These are phyloP conservation scores for Phortica variegata DNA, from an alignment of 1,140 invertebrate species.

Conservation along the genomic window DNA sequence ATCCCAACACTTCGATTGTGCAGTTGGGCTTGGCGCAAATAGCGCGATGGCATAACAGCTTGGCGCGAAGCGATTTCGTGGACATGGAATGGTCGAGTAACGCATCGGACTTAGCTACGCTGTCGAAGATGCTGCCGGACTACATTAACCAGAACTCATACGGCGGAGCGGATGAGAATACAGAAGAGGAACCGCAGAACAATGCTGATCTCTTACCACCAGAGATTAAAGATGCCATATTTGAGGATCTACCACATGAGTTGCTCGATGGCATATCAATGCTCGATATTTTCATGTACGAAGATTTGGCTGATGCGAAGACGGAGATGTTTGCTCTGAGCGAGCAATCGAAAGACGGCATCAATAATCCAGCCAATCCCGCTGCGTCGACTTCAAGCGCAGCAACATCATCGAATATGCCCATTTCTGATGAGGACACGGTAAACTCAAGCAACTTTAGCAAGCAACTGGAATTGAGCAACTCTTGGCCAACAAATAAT, in stretches of 20 bases:
- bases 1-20: constrained; percentile 62
- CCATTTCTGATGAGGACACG: constrained; percentile 58
- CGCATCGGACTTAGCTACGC: constrained; percentile 59
- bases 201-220: constrained; percentile 76
- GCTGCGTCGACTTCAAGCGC: constrained; percentile 30
- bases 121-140: constrained; percentile 12
- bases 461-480: constrained; percentile 34
- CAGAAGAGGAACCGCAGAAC: constrained; percentile 70
- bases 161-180: constrained; percentile 34
- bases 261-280: constrained; percentile 78
- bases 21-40: constrained; percentile 65
- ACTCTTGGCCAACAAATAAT: constrained; percentile 60
- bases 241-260: constrained; percentile 78
- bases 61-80: constrained; percentile 56
- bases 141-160: constrained; percentile 45
- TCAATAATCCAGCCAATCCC: constrained; percentile 4
- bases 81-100: constrained; percentile 55
- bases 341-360: constrained; percentile 50
- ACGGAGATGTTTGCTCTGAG: constrained; percentile 53
- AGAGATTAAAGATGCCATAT: constrained; percentile 79
- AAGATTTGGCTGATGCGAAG: constrained; percentile 62
- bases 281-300: constrained; percentile 71
- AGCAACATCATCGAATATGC: constrained; percentile 28
- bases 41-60: constrained; percentile 64
- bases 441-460: constrained; percentile 38